A percentile compares a stretch with the other conserved stretches of the same genome.
Evolutionary conservation across 2,797 vertebrate genomes (phyloP).

Genomic region (Trichosurus vulpecula): DNA sequence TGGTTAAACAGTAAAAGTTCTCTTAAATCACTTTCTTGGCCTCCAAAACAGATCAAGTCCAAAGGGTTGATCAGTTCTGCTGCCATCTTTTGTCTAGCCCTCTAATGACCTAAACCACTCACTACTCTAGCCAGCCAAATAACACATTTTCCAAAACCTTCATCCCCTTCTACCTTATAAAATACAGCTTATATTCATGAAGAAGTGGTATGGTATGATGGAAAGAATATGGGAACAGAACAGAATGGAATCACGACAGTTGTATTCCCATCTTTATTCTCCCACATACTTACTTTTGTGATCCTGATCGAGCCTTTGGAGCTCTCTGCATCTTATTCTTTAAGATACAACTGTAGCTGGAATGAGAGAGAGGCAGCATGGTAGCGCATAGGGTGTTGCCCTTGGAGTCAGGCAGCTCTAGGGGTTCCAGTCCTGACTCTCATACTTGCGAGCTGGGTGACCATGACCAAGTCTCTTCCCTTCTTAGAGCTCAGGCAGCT

Average conservation of each 20-base stretch:
- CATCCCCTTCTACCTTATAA: background rate
- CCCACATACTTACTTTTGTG: background rate
- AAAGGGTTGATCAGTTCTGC: background rate
- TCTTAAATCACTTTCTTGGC: background rate
- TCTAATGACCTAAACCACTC: background rate
- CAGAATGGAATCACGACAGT: background rate
- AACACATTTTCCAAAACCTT: background rate
- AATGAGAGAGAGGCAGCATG: background rate
- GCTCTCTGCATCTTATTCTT: background rate
- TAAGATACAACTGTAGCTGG: background rate
- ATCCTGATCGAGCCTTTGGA: background rate
- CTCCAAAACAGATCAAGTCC: background rate
- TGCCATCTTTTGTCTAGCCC: background rate
- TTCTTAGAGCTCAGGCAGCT: background rate
- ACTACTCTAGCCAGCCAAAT: background rate
- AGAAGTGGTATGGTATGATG: background rate
- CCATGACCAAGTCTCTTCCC: background rate
- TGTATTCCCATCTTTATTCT: background rate
- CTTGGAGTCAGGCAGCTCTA: background rate
- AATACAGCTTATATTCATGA: background rate
- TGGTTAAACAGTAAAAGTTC: background rate
- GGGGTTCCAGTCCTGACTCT: background rate
- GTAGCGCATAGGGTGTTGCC: background rate
- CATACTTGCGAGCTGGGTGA: background rate
- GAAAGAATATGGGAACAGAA: background rate